Conservation (phyloP, 2,113 vertebrate genomes). For the Indri indri region DNA sequence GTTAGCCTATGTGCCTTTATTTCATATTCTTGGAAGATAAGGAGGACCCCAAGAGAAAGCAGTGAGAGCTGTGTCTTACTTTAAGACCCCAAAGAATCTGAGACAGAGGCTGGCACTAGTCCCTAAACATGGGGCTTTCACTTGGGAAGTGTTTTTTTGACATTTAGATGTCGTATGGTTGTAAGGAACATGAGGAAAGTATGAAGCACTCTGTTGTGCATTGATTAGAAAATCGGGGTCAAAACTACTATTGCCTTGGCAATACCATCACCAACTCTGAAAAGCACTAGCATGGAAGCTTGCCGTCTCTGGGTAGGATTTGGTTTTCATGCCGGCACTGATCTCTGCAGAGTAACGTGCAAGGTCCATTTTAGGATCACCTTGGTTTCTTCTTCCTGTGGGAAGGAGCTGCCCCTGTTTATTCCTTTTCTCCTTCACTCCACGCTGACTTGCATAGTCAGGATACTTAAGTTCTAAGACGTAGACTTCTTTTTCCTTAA, state of each 20-base stretch:
- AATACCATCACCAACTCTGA: neutral
- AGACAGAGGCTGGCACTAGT: neutral
- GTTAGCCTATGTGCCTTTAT: neutral
- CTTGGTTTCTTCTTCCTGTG: neutral
- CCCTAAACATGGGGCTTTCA: neutral
- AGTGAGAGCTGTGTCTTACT: neutral
- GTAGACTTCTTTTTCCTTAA: neutral
- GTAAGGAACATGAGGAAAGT: neutral
- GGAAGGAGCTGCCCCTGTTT: neutral
- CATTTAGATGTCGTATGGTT: neutral
- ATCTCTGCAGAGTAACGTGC: neutral
- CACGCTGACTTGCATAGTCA: neutral
- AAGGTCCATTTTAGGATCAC: neutral
- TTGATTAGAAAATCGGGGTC: neutral
- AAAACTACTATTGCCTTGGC: neutral
- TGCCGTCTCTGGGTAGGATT: neutral
- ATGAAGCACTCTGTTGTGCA: neutral
- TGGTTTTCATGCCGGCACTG: neutral
- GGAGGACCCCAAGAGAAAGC: neutral
- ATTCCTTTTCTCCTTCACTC: neutral
- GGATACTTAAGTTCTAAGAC: neutral
- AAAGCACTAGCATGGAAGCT: neutral
- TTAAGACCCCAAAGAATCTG: neutral
- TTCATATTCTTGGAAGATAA: neutral
- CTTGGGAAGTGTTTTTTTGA: neutral